Conservation (phyloP, 2,797 vertebrate species). For the Anas georgica region DNA sequence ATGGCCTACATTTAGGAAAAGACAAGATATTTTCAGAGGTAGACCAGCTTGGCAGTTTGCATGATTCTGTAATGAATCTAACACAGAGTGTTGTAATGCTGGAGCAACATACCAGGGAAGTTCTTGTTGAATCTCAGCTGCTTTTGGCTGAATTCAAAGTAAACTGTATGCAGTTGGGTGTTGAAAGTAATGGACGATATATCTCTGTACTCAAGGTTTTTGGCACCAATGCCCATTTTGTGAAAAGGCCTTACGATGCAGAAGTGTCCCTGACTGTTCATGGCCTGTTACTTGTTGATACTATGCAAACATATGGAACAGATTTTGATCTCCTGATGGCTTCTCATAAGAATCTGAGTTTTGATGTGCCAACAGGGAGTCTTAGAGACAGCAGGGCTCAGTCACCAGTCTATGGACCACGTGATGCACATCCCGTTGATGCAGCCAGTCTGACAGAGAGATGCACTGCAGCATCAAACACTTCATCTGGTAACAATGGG, state of each 20-base stretch:
- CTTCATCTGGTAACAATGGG: constrained; percentile 46
- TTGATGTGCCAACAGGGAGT: constrained; percentile 94
- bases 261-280: constrained; percentile 95
- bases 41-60: constrained; percentile 87
- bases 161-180: constrained; percentile 96
- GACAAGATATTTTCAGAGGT: constrained; percentile 89
- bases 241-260: constrained; percentile 95
- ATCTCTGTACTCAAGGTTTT: constrained; percentile 98
- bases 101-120: constrained; percentile 93
- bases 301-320: constrained; percentile 93
- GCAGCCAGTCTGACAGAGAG: constrained; percentile 60
- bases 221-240: constrained; percentile 93
- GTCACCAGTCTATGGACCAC: constrained; percentile 81
- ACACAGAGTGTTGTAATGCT: constrained; percentile 93
- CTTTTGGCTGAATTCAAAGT: constrained; percentile 95
- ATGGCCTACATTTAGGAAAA: constrained; percentile 82
- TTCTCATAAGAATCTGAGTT: constrained; percentile 96
- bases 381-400: constrained; percentile 90
- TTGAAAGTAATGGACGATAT: constrained; percentile 93
- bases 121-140: constrained; percentile 94
- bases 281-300: constrained; percentile 93
- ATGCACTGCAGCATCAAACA: constrained; percentile 60
- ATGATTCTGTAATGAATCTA: constrained; percentile 89
- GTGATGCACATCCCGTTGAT: background rate
- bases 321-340: constrained; percentile 98